Percentiles rank a stretch among this genome's conserved stretches.
phyloP scores from a whole-genome alignment of 92 coral and sea anemone genomes.

The Palythoa caribaeorum region DNA sequence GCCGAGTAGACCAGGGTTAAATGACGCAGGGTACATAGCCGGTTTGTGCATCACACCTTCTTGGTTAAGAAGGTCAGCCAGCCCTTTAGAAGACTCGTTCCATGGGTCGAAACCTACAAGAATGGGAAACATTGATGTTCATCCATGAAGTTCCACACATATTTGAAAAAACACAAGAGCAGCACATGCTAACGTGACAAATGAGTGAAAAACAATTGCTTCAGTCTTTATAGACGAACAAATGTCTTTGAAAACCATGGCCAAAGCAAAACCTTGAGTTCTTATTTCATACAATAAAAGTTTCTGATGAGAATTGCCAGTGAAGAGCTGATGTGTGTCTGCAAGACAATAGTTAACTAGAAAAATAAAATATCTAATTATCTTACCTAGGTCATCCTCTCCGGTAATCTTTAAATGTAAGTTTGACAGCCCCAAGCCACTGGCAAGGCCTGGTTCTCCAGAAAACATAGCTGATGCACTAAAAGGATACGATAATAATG shows the following conservation, averaged over 20 bases:
- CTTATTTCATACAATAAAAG: too few species aligned
- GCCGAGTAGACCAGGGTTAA: slow-evolving; percentile 47
- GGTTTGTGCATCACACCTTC: slow-evolving; percentile 69
- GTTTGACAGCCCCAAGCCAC: slow-evolving; percentile 93
- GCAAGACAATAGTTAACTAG: too few species aligned
- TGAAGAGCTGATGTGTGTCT: too few species aligned
- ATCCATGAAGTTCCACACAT: not conserved
- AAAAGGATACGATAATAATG: slow-evolving; percentile 2
- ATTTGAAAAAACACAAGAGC: too few species aligned
- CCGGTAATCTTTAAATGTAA: slow-evolving; percentile 84
- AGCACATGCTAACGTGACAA: too few species aligned
- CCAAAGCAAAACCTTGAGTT: too few species aligned
- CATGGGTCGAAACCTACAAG: slow-evolving; percentile 96
- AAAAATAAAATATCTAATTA: too few species aligned
- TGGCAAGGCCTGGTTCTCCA: slow-evolving; percentile 53
- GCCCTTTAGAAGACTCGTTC: slow-evolving; percentile 95
- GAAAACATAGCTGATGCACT: slow-evolving; percentile 43
- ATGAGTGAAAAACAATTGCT: too few species aligned
- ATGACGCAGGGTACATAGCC: slow-evolving; percentile 31
- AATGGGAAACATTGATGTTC: not conserved
- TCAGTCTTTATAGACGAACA: too few species aligned
- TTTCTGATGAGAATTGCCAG: too few species aligned
- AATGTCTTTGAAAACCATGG: too few species aligned
- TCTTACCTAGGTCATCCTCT: slow-evolving; percentile 93
- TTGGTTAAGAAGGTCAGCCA: slow-evolving; percentile 91